Base-by-base conservation (phyloP, 2,113 vertebrate species). In the Ranitomeya imitator region DNA sequence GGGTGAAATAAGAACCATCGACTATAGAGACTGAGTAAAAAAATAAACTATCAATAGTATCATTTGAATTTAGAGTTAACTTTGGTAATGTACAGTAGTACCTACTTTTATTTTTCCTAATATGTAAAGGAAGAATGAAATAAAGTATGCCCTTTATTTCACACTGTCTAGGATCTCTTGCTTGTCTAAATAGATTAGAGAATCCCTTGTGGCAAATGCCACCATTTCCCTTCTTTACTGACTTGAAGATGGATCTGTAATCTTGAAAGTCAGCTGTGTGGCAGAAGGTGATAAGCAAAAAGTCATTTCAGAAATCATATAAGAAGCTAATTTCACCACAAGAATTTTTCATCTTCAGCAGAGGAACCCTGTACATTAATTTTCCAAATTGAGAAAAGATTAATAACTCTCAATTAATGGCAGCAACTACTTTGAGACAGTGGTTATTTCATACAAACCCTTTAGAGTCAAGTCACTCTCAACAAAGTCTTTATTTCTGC, bases 271-370 rank as follows among this genome's bases (percentile, higher is more conserved):
- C 87, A 88, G 74, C 80, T 77, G 87, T 81, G 77, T 88, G 87
- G 87, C 71, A 61, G 80, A 88, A 88, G 71, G 87, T 84, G 87
- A 88, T 88, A 88, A 88, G 87, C 84, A 88, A 83, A 88, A 88
- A 88, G 80, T 84, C 80, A 88, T 88, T 88, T 78, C 71, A 83
- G 80, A 83, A 88, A 88, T 84, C 87, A 88, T 88, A 84, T 67
- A 83, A 88, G 80, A 84, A 76, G 80, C 80, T 88, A 83, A 88
- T 84, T 88, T 88, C 83, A 84, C 80, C 80, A 12, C 52, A 81
- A 65, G 81, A 83, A 63, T 76, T 84, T 78, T 77, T 74, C 80
- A 83, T 78, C 74, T 74, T 59, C n/a, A 67, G 77, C 57, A 77
- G 31, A 67, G 45, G 59, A 77, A 84, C 71, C 54, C 37, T 77